Conservation (phyloP, 2,113 vertebrate species). For the Bambusicola thoracicus region DNA sequence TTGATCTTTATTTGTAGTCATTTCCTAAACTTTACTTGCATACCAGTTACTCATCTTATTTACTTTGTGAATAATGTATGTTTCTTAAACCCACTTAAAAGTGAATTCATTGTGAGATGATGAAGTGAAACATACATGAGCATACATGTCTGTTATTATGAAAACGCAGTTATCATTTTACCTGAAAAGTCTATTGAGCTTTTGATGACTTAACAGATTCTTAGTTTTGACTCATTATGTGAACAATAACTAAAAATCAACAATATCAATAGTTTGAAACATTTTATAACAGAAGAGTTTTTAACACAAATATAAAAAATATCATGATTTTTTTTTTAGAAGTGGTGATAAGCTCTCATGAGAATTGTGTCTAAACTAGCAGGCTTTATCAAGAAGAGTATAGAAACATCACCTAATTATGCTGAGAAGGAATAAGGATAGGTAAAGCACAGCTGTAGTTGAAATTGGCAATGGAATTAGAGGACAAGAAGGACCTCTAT, state of each 20-base stretch:
- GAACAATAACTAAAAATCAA: not conserved
- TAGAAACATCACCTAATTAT: not conserved
- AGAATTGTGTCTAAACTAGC: not conserved
- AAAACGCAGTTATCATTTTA: not conserved
- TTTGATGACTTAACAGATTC: not conserved
- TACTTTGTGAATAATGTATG: not conserved
- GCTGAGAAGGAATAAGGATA: not conserved
- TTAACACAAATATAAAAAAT: not conserved
- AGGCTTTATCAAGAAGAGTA: not conserved
- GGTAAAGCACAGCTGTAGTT: not conserved
- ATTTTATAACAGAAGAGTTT: not conserved
- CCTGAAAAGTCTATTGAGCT: not conserved
- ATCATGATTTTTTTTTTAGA: not conserved
- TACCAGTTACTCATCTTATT: not conserved
- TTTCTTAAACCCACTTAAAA: not conserved
- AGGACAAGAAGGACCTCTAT: not conserved
- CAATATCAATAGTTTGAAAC: not conserved
- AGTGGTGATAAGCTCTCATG: not conserved
- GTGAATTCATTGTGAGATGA: not conserved
- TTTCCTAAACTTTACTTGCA: not conserved
- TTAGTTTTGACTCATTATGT: not conserved
- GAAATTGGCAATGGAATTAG: not conserved
- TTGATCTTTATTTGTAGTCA: not conserved
- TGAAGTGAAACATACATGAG: not conserved
- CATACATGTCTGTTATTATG: not conserved